Evolutionary conservation across 2,113 vertebrate genomes (phyloP).

Genomic region (Crotalus horridus): DNA sequence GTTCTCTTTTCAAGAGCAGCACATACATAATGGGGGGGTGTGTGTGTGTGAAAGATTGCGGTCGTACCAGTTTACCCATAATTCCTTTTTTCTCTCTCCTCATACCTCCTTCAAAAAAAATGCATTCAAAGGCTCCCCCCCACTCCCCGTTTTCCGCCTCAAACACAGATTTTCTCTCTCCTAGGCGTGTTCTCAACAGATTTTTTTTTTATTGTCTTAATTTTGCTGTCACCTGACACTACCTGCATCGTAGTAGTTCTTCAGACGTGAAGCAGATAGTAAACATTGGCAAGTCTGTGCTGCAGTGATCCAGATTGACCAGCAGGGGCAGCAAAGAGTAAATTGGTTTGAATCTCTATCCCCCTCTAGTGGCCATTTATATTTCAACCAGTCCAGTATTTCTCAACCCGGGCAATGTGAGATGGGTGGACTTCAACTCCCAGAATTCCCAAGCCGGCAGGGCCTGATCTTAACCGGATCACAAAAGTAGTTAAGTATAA

Average conservation of each 20-base stretch:
- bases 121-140: not conserved
- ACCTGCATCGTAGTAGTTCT: not conserved
- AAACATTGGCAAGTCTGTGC: not conserved
- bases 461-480: not conserved
- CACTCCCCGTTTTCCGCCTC: not conserved
- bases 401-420: not conserved
- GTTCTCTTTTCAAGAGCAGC: not conserved
- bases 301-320: not conserved
- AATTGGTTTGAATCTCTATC: not conserved
- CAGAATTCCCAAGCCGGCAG: too few relatives aligned
- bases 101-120: not conserved
- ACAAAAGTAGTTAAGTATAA: not conserved
- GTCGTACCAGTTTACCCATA: not conserved
- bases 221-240: not conserved
- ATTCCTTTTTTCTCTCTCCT: not conserved
- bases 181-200: not conserved
- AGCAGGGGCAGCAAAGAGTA: not conserved
- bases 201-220: not conserved
- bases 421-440: not conserved
- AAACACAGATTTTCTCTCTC: accelerated
- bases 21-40: not conserved
- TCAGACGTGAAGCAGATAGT: not conserved
- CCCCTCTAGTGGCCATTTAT: not conserved
- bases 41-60: too few relatives aligned
- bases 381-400: not conserved